Base-by-base conservation (phyloP, 2,113 vertebrate species). In the Lanius collurio region DNA sequence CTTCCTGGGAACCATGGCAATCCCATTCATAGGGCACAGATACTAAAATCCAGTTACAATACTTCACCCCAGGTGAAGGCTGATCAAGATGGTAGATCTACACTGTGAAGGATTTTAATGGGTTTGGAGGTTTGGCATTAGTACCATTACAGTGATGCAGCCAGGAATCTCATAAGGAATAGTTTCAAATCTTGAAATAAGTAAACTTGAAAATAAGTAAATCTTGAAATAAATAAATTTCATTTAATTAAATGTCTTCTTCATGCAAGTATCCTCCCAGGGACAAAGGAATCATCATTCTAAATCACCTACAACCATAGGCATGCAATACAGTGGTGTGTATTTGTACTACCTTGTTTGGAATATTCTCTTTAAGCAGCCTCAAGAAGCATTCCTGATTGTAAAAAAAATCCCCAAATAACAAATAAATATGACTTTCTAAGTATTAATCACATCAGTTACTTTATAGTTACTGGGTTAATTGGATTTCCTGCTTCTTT, bases 81-180 rank as follows among this genome's bases (percentile, higher is more conserved):
- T 63, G 41, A 47, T 31, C 0, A 0, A 73, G 74, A 81, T 12
- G 2, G 10, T 6, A 42, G 37, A 70, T 28, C 50, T 60, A 17
- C 1, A 5, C 53, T 64, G 39, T 84, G 52, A 59, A 89, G 62
- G 30, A 80, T 74, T 19, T 57, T 62, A 13, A 46, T 33, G 62
- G 14, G 13, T 85, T 75, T 82, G 74, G 62, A 89, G 35, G 28
- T 89, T 73, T 78, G 73, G 47, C 47, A 35, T 46, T 27, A 67
- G 50, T 15, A 50, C 41, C 55, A 53, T 30, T 37, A 11, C 55
- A 55, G 79, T 64, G 55, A 84, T 56, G 62, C 60, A 68, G 74
- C 39, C 65, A 75, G 62, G 76, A 93, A 71, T 41, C 56, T 31
- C 44, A 35, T 4, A 44, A 68, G 56, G 65, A 90, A 83, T 31